A percentile compares a stretch with the other conserved stretches of the same genome.
These are phyloP conservation scores for Phortica magna DNA, from an alignment of 2,888 invertebrate genomes.

Conservation along the genomic window DNA sequence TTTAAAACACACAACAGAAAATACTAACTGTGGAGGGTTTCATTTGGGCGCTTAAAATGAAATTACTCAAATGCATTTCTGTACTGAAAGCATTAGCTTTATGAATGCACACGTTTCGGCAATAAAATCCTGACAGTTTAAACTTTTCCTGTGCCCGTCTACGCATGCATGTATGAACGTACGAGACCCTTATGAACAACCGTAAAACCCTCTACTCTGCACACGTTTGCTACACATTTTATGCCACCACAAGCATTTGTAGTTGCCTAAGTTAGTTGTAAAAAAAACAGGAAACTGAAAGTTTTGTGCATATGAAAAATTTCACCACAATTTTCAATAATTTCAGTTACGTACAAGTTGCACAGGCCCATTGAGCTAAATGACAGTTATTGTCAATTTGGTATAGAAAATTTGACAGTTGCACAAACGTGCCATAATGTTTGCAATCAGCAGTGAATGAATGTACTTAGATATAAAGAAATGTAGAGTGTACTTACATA, in stretches of 20 bases:
- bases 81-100: not conserved
- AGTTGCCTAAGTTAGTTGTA: not conserved
- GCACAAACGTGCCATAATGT: not conserved
- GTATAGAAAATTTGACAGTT: not conserved
- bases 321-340: constrained; percentile 46
- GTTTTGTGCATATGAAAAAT: constrained; percentile 25
- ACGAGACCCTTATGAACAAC: not conserved
- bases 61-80: not conserved
- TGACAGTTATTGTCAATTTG: constrained; percentile 26
- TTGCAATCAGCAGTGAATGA: not conserved
- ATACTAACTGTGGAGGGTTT: not conserved
- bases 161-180: not conserved
- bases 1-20: not conserved
- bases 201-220: not conserved
- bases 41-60: not conserved
- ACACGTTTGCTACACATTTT: too few species aligned
- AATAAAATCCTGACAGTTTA: constrained; percentile 55
- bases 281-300: not conserved
- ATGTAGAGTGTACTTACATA: too few species aligned
- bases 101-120: constrained; percentile 51
- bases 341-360: constrained; percentile 27
- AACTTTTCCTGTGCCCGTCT: constrained; percentile 30
- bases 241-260: too few species aligned
- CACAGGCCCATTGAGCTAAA: constrained; percentile 5
- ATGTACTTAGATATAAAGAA: too few species aligned